phyloP scores from a whole-genome alignment of 1,140 invertebrate genomes.

The Drosophila virilis region DNA sequence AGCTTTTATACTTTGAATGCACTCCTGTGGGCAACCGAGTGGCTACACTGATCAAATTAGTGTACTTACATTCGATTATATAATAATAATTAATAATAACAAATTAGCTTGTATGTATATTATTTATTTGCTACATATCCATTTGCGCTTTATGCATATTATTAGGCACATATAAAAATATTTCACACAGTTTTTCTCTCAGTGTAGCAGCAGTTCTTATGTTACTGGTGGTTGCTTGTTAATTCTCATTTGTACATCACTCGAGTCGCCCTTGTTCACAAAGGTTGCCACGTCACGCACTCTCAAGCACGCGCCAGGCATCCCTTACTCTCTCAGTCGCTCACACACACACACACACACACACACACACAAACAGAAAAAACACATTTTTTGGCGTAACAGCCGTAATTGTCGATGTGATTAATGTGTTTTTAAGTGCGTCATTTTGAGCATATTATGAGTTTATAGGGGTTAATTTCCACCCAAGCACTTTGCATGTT shows the following conservation, averaged over 20 bases:
- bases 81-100: too few species aligned
- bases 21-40: slow-evolving; percentile 44
- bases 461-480: slow-evolving; percentile 83
- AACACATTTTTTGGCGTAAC: slow-evolving; percentile 46
- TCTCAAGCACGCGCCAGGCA: slow-evolving; percentile 66
- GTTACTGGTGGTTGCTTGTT: slow-evolving; percentile 65
- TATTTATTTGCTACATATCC: too few species aligned
- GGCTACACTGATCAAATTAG: slow-evolving; percentile 42
- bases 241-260: slow-evolving; percentile 58
- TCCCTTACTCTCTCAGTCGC: slow-evolving; percentile 25
- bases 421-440: slow-evolving; percentile 83
- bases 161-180: too few species aligned
- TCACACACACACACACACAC: slow-evolving; percentile 23
- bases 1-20: slow-evolving; percentile 71
- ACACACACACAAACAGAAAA: slow-evolving; percentile 7
- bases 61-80: too few species aligned
- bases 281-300: slow-evolving; percentile 55
- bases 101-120: too few species aligned
- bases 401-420: slow-evolving; percentile 80
- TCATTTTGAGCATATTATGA: slow-evolving; percentile 82
- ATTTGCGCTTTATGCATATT: too few species aligned
- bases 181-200: too few species aligned
- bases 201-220: slow-evolving; percentile 22
- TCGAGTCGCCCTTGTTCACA: slow-evolving; percentile 34
- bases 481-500: slow-evolving; percentile 73